These are phyloP conservation scores for Bergia puertoricense DNA, from an alignment of 92 coral and sea anemone genomes.

Conservation along the genomic window DNA sequence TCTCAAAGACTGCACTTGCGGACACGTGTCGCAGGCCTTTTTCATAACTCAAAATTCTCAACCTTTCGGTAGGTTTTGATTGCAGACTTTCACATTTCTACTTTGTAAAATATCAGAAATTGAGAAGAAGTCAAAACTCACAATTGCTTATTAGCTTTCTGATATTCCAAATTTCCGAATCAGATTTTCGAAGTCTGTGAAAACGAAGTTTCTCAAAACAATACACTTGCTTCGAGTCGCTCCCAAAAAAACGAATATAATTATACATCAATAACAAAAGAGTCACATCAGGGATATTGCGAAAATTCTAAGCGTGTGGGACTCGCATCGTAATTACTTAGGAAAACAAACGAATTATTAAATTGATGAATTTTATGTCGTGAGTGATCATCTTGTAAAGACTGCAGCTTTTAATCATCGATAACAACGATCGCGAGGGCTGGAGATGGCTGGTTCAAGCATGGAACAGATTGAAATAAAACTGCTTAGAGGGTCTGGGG, in stretches of 20 bases:
- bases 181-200: too few species aligned
- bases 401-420: not conserved
- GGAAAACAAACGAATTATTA: constrained; percentile 37
- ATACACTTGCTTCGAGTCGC: not conserved
- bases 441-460: not conserved
- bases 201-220: not conserved
- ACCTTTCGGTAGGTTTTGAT: not conserved
- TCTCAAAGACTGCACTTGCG: not conserved
- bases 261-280: not conserved
- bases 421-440: not conserved
- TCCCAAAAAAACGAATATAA: too few species aligned
- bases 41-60: too few species aligned
- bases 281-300: not conserved
- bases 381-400: constrained; percentile 13
- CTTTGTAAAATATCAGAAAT: not conserved
- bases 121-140: not conserved
- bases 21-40: not conserved
- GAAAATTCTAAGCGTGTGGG: not conserved
- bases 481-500: not conserved
- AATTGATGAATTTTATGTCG: constrained; percentile 22
- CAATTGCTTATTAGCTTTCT: not conserved
- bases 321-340: constrained; percentile 1
- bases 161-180: not conserved
- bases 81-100: not conserved
- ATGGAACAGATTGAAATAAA: not conserved